Percentiles rank a stretch among this genome's conserved stretches.
Evolutionary conservation across 2,113 vertebrate genomes (phyloP).

Genomic region (Todiramphus chloris): DNA sequence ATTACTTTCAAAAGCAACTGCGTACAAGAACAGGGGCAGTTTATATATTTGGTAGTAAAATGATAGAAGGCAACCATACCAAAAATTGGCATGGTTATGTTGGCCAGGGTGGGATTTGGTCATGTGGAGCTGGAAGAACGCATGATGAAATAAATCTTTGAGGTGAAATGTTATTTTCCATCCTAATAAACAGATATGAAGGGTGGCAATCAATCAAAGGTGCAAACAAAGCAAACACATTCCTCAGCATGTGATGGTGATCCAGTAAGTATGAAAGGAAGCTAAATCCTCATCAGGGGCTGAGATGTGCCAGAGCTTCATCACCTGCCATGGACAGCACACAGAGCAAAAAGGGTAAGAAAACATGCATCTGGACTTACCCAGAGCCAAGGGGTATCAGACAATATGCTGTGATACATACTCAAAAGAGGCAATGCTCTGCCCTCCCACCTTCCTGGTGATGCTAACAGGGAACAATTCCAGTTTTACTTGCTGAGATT

Average conservation of each 20-base stretch:
- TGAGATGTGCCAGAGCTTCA: background rate
- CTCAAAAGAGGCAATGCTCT: background rate
- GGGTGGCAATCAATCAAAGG: slow-evolving; percentile 3
- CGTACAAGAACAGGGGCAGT: background rate
- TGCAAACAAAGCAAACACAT: background rate
- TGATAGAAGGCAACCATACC: background rate
- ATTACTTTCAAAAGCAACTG: background rate
- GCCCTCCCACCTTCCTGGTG: background rate
- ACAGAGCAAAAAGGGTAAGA: background rate
- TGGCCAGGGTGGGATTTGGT: background rate
- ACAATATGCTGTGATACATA: background rate
- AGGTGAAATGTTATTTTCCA: slow-evolving; percentile 41
- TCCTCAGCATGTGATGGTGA: background rate
- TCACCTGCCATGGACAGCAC: background rate
- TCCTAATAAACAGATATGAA: background rate
- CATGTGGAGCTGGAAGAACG: slow-evolving; percentile 9
- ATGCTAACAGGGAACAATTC: background rate
- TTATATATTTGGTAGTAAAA: background rate
- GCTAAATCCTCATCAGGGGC: background rate
- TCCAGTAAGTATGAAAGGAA: background rate
- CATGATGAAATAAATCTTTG: slow-evolving; percentile 2
- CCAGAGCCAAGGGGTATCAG: background rate
- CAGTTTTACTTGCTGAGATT: background rate
- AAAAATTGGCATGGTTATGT: slow-evolving; percentile 1
- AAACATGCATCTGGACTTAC: background rate